Evolutionary conservation across 2,888 invertebrate genomes (phyloP).

Genomic region (Leptogaster cylindrica): DNA sequence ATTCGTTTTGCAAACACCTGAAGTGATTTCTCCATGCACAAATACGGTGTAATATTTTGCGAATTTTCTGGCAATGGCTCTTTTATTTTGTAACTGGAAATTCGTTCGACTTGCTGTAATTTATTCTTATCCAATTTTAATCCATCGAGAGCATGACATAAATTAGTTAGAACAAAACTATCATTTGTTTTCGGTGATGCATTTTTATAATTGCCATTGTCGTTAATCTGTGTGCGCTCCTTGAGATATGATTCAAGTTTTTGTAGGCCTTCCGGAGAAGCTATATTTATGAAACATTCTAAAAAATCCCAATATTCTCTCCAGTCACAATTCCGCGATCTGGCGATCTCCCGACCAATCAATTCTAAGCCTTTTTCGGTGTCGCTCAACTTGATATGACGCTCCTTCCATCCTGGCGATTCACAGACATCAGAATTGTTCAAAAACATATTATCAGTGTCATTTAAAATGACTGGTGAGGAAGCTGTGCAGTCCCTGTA

Average conservation of each 20-base stretch:
- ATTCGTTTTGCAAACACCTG: slow-evolving; percentile 75
- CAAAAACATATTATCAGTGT: slow-evolving; percentile 36
- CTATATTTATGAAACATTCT: slow-evolving; percentile 79
- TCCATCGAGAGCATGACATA: slow-evolving; percentile 51
- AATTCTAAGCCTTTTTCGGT: slow-evolving; percentile 87
- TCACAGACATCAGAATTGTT: slow-evolving; percentile 44
- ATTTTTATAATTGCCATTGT: slow-evolving; percentile 14
- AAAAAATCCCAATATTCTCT: slow-evolving; percentile 94
- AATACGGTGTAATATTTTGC: slow-evolving; percentile 58
- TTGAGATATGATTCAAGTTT: slow-evolving; percentile 76
- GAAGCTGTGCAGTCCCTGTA: slow-evolving; percentile 53
- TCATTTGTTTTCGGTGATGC: slow-evolving; percentile 35
- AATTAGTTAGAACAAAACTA: slow-evolving; percentile 45
- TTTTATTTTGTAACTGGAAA: slow-evolving; percentile 33
- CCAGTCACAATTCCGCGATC: slow-evolving; percentile 79
- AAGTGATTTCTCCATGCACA: slow-evolving; percentile 68
- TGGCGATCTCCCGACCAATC: slow-evolving; percentile 75
- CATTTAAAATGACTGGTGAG: slow-evolving; percentile 45
- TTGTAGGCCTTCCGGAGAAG: slow-evolving; percentile 73
- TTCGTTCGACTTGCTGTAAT: not conserved
- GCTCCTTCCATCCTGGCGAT: slow-evolving; percentile 56
- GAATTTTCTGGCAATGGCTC: not conserved
- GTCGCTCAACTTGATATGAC: slow-evolving; percentile 70
- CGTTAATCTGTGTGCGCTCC: slow-evolving; percentile 43
- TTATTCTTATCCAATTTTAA: slow-evolving; percentile 45